phyloP scores from a whole-genome alignment of 2,113 vertebrate species.

The Mola mola region DNA sequence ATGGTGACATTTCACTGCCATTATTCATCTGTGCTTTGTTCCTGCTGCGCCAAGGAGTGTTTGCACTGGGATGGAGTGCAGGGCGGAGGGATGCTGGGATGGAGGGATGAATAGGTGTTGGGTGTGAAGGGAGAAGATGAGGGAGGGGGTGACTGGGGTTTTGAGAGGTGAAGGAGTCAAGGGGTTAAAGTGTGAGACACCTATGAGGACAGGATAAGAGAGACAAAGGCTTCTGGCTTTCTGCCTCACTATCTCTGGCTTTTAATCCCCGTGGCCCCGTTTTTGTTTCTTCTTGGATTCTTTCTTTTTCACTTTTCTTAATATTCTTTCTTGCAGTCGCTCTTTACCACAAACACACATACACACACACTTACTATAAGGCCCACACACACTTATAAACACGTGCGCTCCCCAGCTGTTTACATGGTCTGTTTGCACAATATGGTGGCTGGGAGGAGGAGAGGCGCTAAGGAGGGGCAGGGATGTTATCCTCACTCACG shows the following conservation, averaged over 20 bases:
- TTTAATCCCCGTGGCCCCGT: slow-evolving; percentile 8
- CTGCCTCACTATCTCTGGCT: slow-evolving; percentile 36
- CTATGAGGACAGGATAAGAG: slow-evolving; percentile 55
- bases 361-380: background rate
- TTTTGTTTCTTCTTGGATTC: background rate
- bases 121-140: slow-evolving; percentile 50
- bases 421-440: slow-evolving; percentile 74
- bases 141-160: slow-evolving; percentile 21
- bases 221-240: slow-evolving; percentile 61
- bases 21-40: slow-evolving; percentile 84
- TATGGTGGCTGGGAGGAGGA: slow-evolving; percentile 58
- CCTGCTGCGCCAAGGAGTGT: slow-evolving; percentile 68
- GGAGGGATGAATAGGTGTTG: slow-evolving; percentile 67
- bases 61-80: slow-evolving; percentile 79
- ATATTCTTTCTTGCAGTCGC: background rate
- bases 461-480: slow-evolving; percentile 41
- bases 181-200: slow-evolving; percentile 72
- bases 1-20: slow-evolving; percentile 82
- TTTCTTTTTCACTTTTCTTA: slow-evolving; percentile 5
- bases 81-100: slow-evolving; percentile 64
- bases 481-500: slow-evolving; percentile 46
- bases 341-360: slow-evolving; percentile 6
- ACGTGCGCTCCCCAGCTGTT: slow-evolving; percentile 63
- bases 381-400: slow-evolving; percentile 24
- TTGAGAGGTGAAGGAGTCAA: slow-evolving; percentile 76